Evolutionary conservation across 2,113 vertebrate genomes (phyloP).

Genomic region (Psilopogon haemacephalus): DNA sequence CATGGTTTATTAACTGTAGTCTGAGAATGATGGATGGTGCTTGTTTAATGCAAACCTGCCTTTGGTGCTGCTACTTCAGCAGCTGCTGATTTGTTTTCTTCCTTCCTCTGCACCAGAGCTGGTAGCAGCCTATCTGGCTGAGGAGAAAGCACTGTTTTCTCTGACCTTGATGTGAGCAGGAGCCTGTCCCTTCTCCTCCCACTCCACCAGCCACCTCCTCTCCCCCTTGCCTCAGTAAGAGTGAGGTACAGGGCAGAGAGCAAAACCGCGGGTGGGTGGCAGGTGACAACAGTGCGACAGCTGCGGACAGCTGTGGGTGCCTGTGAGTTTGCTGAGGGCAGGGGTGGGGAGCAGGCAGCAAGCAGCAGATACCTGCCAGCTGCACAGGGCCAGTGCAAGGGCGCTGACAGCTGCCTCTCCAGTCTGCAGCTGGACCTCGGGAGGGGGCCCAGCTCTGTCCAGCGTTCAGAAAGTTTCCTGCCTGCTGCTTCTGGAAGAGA

Average conservation of each 20-base stretch:
- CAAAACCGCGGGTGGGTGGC: neutral
- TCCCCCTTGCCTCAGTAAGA: neutral
- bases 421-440: neutral
- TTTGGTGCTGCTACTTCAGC: neutral
- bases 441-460: neutral
- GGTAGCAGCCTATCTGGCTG: neutral
- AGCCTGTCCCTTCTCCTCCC: neutral
- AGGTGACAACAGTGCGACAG: neutral
- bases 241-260: accelerated
- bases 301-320: accelerated
- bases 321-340: neutral
- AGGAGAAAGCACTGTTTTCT: neutral
- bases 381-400: neutral
- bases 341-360: neutral
- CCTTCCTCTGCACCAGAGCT: neutral
- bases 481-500: neutral
- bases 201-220: neutral
- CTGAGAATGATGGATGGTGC: slow-evolving; percentile 12
- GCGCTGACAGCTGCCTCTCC: neutral
- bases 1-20: neutral
- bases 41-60: neutral
- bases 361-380: neutral
- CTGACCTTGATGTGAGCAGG: neutral
- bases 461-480: neutral
- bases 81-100: neutral